Evolutionary conservation across 2,888 invertebrate species (phyloP).

Genomic region (Syritta pipiens): DNA sequence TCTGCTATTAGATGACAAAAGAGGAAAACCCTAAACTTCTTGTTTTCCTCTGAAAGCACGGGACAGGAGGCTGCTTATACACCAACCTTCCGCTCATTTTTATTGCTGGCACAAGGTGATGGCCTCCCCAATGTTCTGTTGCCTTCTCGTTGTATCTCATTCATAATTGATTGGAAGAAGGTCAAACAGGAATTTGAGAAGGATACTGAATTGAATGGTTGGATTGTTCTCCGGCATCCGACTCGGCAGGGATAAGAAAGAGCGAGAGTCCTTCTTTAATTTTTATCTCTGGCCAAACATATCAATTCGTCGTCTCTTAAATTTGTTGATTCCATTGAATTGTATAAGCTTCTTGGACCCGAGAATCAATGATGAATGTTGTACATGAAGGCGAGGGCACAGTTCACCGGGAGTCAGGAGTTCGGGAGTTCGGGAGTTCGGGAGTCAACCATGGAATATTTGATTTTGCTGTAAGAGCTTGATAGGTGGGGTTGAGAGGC

Average conservation of each 20-base stretch:
- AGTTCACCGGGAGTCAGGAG: constrained; percentile 26
- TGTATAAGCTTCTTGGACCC: constrained; percentile 59
- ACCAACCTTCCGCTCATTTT: constrained; percentile 62
- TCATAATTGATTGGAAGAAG: constrained; percentile 71
- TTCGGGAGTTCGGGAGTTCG: no score
- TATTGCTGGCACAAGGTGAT: constrained; percentile 63
- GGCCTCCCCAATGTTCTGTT: constrained; percentile 46
- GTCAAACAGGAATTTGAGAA: constrained; percentile 70
- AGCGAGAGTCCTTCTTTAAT: constrained; percentile 45
- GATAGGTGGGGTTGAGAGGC: constrained; percentile 3
- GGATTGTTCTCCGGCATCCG: constrained; percentile 53
- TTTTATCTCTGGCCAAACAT: constrained; percentile 67
- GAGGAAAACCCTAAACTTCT: constrained; percentile 29
- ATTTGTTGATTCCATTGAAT: constrained; percentile 68
- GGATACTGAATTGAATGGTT: constrained; percentile 61
- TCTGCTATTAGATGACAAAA: constrained; percentile 47
- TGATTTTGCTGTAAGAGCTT: constrained; percentile 37
- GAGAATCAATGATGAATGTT: constrained; percentile 64
- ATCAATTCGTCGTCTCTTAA: constrained; percentile 65
- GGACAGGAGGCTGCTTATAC: constrained; percentile 6
- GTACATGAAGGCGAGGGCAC: constrained; percentile 2
- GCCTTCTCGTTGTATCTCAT: constrained; percentile 59
- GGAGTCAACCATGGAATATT: constrained; percentile 65
- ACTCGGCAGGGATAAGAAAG: not conserved
- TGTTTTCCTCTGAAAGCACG: not conserved